Evolutionary conservation across 2,888 invertebrate genomes (phyloP).

Genomic region (Nymphalis urticae): DNA sequence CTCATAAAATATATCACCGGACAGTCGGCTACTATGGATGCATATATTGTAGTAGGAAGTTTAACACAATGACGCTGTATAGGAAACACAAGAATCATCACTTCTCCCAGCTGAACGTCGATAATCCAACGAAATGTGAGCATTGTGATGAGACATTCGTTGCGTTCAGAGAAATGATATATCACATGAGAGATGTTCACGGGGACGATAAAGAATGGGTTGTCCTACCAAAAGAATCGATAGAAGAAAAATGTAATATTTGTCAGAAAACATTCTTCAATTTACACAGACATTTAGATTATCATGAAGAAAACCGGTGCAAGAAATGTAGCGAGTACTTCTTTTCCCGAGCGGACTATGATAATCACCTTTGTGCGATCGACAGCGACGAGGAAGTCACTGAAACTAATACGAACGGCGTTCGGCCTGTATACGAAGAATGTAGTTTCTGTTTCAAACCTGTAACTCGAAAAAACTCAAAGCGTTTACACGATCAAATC

Average conservation of each 20-base stretch:
- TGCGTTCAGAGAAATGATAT: conserved; percentile 77
- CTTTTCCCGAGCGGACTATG: conserved; percentile 63
- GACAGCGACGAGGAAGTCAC: conserved; percentile 70
- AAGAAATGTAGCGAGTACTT: conserved; percentile 77
- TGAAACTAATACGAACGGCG: conserved; percentile 41
- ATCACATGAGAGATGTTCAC: conserved; percentile 74
- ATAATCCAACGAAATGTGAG: conserved; percentile 73
- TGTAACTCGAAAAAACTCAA: conserved; percentile 62
- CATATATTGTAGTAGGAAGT: conserved; percentile 76
- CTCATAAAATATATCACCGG: conserved; percentile 73
- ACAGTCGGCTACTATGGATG: conserved; percentile 74
- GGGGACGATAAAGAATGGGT: conserved; percentile 76
- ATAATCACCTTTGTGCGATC: conserved; percentile 71
- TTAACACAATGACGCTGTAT: conserved; percentile 72
- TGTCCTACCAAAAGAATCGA: conserved; percentile 67
- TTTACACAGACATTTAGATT: conserved; percentile 67
- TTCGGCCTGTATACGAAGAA: conserved; percentile 63
- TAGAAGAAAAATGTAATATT: conserved; percentile 68
- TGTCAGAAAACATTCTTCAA: conserved; percentile 74
- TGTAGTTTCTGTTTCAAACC: conserved; percentile 78
- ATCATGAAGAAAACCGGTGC: conserved; percentile 76
- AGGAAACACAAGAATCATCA: conserved; percentile 78
- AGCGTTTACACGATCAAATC: conserved; percentile 62
- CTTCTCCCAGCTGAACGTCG: conserved; percentile 66
- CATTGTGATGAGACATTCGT: conserved; percentile 81